Evolutionary conservation across 2,888 invertebrate genomes (phyloP).

Genomic region (Zeuzera pyrina): DNA sequence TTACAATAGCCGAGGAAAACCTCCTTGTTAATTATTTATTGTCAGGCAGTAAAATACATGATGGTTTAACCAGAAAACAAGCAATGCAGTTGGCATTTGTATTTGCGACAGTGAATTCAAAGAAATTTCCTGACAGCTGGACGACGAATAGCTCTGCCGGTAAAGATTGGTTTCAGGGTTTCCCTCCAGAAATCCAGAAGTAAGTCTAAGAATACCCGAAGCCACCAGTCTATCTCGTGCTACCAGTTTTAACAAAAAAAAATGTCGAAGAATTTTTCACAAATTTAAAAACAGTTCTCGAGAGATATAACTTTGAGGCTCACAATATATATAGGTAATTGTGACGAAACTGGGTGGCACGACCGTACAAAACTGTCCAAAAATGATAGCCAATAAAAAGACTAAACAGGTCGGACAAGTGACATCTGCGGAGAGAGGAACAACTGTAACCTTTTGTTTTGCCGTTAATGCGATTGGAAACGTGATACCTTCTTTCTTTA

Average conservation of each 20-base stretch:
- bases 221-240: conserved; percentile 3
- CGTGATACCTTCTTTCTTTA: conserved; percentile 5
- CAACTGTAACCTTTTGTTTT: conserved; percentile 3
- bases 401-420: conserved; percentile 6
- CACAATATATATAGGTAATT: conserved; percentile 9
- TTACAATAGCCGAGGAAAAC: not conserved
- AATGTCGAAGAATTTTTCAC: conserved; percentile 7
- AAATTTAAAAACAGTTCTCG: conserved; percentile 2
- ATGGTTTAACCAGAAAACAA: conserved; percentile 6
- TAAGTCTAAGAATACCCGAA: conserved; percentile 5
- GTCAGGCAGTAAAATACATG: conserved; percentile 5
- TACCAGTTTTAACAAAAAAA: conserved; percentile 10
- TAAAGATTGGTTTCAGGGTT: conserved; percentile 3
- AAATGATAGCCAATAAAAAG: conserved; percentile 8
- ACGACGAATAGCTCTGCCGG: conserved; percentile 2
- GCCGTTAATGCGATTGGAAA: conserved; percentile 6
- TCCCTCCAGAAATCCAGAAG: conserved; percentile 2
- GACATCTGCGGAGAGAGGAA: conserved; percentile 10
- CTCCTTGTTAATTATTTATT: conserved; percentile 2
- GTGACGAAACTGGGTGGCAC: conserved; percentile 11
- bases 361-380: conserved; percentile 7
- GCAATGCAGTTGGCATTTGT: conserved; percentile 7
- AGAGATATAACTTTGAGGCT: conserved; percentile 7
- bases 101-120: conserved; percentile 5
- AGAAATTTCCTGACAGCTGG: conserved; percentile 4